Evolutionary conservation across 2,888 invertebrate species (phyloP).

Genomic region (Suillia variegata): DNA sequence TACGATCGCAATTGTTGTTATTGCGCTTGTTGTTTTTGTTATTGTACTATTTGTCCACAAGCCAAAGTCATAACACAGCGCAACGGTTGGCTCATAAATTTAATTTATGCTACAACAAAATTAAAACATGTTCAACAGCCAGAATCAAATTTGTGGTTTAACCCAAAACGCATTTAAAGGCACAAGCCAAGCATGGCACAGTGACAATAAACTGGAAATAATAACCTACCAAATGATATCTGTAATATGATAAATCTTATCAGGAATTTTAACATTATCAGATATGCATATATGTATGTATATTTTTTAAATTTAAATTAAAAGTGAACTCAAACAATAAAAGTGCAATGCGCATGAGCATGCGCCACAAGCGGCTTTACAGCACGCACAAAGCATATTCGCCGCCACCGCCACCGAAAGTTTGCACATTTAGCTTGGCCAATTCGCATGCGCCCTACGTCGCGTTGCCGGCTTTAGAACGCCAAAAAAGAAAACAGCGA

Average conservation of each 20-base stretch:
- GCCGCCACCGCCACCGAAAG: background rate
- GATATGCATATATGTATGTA: too few relatives aligned
- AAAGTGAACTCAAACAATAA: background rate
- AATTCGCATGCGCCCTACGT: background rate
- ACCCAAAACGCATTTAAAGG: too few relatives aligned
- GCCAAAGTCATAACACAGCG: conserved; percentile 11
- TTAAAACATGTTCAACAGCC: background rate
- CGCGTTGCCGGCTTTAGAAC: background rate
- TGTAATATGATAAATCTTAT: too few relatives aligned
- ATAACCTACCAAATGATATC: too few relatives aligned
- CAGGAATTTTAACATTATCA: too few relatives aligned
- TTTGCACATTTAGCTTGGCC: background rate
- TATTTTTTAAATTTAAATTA: too few relatives aligned
- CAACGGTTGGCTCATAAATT: conserved; percentile 3
- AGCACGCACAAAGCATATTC: background rate
- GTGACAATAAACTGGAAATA: too few relatives aligned
- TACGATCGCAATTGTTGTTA: background rate
- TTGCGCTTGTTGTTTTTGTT: conserved; percentile 9
- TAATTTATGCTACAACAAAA: background rate
- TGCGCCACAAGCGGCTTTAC: background rate
- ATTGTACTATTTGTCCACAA: conserved; percentile 8
- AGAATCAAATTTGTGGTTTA: too few relatives aligned
- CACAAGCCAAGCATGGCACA: too few relatives aligned
- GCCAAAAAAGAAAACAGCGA: background rate
- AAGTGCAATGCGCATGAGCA: background rate